Percentiles rank a stretch among this genome's conserved stretches.
phyloP scores from a whole-genome alignment of 1,140 invertebrate genomes.

The Mercenaria mercenaria region DNA sequence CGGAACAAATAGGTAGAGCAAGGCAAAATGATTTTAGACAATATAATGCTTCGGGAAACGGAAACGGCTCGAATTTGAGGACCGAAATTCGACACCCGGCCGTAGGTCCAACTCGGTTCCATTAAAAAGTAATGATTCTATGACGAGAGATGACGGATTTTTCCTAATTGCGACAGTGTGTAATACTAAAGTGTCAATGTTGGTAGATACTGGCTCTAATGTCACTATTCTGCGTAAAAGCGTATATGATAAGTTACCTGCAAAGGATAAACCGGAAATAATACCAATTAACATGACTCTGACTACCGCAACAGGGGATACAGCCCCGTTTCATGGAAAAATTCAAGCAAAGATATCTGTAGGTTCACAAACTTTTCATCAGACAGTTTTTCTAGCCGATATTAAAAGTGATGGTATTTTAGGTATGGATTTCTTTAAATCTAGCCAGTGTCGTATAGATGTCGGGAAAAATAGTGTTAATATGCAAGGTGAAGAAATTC shows the following conservation, averaged over 20 bases:
- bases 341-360: background rate
- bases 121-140: background rate
- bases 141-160: background rate
- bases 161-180: conserved; percentile 10
- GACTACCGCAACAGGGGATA: conserved; percentile 34
- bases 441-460: background rate
- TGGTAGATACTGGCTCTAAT: conserved; percentile 48
- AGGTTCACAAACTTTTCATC: background rate
- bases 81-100: background rate
- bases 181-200: background rate
- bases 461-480: background rate
- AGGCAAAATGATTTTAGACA: background rate
- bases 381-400: background rate
- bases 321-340: background rate
- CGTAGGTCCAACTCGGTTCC: background rate
- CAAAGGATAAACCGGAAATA: background rate
- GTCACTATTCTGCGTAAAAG: conserved; percentile 2
- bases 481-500: background rate
- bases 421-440: conserved; percentile 12
- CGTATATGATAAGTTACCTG: conserved; percentile 11
- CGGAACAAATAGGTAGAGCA: background rate
- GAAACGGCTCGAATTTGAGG: conserved; percentile 16
- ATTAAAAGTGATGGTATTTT: conserved; percentile 38
- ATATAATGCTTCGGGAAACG: background rate
- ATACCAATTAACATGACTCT: conserved; percentile 21